Evolutionary conservation across 2,888 invertebrate species (phyloP), one percentile per base, ranked within the genome.

Genomic region (Actias luna): DNA sequence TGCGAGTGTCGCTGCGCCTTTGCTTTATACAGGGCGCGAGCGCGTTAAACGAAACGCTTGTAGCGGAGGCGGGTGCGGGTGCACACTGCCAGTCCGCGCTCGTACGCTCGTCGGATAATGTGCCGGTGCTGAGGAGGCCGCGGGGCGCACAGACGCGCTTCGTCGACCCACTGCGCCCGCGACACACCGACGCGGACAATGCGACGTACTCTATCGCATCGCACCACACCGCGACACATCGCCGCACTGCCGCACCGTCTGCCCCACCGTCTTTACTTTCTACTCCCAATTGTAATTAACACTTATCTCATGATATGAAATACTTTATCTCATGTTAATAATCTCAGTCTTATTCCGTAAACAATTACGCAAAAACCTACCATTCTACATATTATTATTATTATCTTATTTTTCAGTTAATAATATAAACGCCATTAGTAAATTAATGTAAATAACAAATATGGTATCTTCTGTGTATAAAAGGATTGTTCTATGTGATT

Each of bases 1-100:
- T 87, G 87, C 85, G 85, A 86, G 82, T 82, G 81, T 74, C 76
- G 84, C 81, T 81, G 80, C 76, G 78, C 74, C 78, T 77, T 80
- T 79, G 84, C 87, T 89, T 87, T 89, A 90, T 89, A 84, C 78
- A 77, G 76, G 82, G 78, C 46, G 46, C 46, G 46, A 46, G 77
- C 55, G 78, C 74, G 74, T 71, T 64, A 71, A 69, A 73, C 71
- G 69, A 63, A 65, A 69, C 74, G 78, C 74, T 70, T 63, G 74
- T 66, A 75, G 76, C 74, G 75, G 71, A 65, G 65, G 79, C 80
- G 77, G 74, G 69, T 69, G 79, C 80, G 82, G 72, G 67, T 61
- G 79, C 5, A n/a, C n/a, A 18, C n/a, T 18, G 18, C 5, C 18
- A n/a, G 1, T 5, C 77, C 77, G 71, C 68, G 68, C 69, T 69